Conservation (phyloP, 2,113 vertebrate species). For the Nothocercus julius region DNA sequence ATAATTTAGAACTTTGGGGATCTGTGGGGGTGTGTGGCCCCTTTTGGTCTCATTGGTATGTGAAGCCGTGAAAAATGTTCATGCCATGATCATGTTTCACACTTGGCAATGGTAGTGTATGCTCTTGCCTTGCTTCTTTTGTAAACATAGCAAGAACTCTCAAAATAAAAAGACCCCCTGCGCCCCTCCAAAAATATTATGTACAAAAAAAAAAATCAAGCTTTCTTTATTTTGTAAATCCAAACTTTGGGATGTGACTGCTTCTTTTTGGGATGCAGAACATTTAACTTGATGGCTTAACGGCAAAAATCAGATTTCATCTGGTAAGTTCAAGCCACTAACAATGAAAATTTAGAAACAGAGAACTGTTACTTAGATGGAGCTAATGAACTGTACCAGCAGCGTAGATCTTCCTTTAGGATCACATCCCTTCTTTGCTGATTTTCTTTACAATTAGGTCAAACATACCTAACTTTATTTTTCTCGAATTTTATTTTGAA, state of each 20-base stretch:
- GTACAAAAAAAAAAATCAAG: background rate
- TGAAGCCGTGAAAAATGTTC: background rate
- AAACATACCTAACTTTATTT: background rate
- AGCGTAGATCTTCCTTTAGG: background rate
- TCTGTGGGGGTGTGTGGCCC: accelerated
- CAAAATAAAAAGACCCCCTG: background rate
- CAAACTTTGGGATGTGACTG: background rate
- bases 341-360: background rate
- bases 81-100: background rate
- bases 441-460: background rate
- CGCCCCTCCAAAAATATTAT: background rate
- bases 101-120: background rate
- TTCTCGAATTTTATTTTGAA: background rate
- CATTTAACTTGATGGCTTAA: background rate
- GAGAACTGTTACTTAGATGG: background rate
- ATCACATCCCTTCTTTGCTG: background rate
- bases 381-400: background rate
- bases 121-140: background rate
- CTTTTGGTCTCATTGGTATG: accelerated
- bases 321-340: background rate
- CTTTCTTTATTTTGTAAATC: background rate
- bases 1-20: background rate
- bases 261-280: background rate
- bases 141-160: background rate
- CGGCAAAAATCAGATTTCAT: background rate